phyloP scores from a whole-genome alignment of 2,113 vertebrate genomes.

The Leuciscus idus region DNA sequence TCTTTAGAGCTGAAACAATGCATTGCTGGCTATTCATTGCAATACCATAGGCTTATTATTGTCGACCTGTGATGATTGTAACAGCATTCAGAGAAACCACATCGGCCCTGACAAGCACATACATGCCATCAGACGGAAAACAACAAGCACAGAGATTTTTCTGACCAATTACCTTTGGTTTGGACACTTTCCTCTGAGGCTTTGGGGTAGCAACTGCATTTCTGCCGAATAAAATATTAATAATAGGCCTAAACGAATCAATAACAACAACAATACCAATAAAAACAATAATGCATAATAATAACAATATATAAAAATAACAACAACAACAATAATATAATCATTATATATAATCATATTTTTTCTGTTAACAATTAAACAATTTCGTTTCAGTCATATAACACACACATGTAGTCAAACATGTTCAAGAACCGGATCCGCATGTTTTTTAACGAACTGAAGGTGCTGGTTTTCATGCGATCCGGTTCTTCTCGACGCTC shows the following conservation, averaged over 20 bases:
- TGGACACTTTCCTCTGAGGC: conserved; percentile 27
- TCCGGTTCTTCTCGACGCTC: conserved; percentile 84
- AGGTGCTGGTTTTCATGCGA: conserved; percentile 93
- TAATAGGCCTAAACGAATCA: conserved; percentile 15
- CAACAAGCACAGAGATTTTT: conserved; percentile 39
- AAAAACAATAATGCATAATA: conserved; percentile 25
- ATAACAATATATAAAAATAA: background rate
- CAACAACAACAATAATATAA: conserved; percentile 27
- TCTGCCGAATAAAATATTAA: conserved; percentile 22
- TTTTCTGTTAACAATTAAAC: background rate
- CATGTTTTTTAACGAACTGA: conserved; percentile 96
- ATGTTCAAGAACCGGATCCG: conserved; percentile 97
- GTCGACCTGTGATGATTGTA: background rate
- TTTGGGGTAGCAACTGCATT: conserved; percentile 25
- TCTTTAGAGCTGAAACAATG: conserved; percentile 60
- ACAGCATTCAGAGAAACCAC: conserved; percentile 22
- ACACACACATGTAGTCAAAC: conserved; percentile 72
- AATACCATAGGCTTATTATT: background rate
- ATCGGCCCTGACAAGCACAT: conserved; percentile 56
- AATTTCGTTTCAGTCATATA: conserved; percentile 21
- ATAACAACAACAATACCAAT: conserved; percentile 47
- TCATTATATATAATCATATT: background rate
- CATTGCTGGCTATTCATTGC: conserved; percentile 49
- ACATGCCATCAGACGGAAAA: conserved; percentile 72
- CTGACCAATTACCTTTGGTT: conserved; percentile 39